Conservation (phyloP, 2,888 invertebrate genomes). For the Oscheius sp. region DNA sequence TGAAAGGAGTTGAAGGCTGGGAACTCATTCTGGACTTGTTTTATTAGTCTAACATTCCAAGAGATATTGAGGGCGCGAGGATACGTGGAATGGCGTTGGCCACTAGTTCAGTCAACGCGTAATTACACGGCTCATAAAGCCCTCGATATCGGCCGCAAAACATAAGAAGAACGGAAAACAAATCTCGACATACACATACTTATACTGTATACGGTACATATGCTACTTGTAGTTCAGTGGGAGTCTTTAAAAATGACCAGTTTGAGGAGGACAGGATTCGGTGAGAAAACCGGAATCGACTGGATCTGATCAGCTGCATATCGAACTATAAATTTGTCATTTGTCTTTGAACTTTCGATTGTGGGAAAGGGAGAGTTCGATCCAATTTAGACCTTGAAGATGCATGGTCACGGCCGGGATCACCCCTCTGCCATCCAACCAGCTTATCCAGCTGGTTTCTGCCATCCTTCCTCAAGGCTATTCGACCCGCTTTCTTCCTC, state of each 20-base stretch:
- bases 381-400: neutral
- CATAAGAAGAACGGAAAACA: neutral
- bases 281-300: no score
- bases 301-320: no score
- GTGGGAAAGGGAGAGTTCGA: slow-evolving; percentile 6
- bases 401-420: neutral
- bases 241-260: no score
- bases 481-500: neutral
- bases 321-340: no score
- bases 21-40: slow-evolving; percentile 7
- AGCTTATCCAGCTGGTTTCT: slow-evolving; percentile 10
- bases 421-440: neutral
- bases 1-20: slow-evolving; percentile 5
- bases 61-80: slow-evolving; percentile 14
- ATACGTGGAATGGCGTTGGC: neutral
- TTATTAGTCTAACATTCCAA: no score
- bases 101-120: neutral
- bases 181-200: no score
- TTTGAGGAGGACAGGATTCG: no score
- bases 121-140: slow-evolving; percentile 1
- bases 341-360: neutral
- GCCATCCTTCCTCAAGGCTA: slow-evolving; percentile 10
- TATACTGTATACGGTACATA: no score
- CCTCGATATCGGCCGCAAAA: neutral
- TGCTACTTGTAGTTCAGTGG: no score